Evolutionary conservation across 2,888 invertebrate species (phyloP), one percentile per base, ranked within the genome.

Genomic region (Morinoia aosen): DNA sequence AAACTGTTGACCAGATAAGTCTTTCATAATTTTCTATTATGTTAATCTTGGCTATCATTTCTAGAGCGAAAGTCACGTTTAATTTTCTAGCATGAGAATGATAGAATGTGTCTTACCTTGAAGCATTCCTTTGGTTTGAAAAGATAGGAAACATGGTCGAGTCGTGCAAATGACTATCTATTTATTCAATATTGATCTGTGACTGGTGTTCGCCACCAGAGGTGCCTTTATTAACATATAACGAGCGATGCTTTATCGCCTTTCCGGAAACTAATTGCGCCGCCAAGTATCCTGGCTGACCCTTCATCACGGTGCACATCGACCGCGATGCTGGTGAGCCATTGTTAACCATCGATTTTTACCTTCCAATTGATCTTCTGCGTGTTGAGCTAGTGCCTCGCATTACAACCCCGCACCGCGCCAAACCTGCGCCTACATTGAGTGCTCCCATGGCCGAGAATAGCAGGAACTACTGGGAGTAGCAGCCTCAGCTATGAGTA

Each of bases 281-380:
- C 14, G 40, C 76, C 90, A 90, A 90, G 48, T 48, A 40, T 48
- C 40, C 90, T 90, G 90, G 12, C 90, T 90, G 90, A 90, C 90
- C 40, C 90, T 90, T 90, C 10, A 39, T 14, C 40, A 40, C 90
- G 40, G 39, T 4, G 40, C 2, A 11, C 90, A 90, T 90, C 90
- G 90, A 90, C 90, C 90, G 90, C 40, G 16, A 14, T 33, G 40
- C 14, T 90, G 90, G 40, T 40, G 90, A 90, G 16, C 90, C 48
- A 90, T 90, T 90, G 90, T 90, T 90, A 11, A 4, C 10, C 40
- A 90, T 90, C 90, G 90, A 90, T 90, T 90, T 90, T 90, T 90
- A 90, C 48, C 90, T 4, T 90, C 90, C 40, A 90, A 40, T 90
- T 90, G 90, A 90, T 90, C 90, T 88, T 88, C 10, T 40, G 40